Percentiles rank a stretch among this genome's conserved stretches.
Evolutionary conservation across 2,888 invertebrate species (phyloP).

Genomic region (Eurytoma californica): DNA sequence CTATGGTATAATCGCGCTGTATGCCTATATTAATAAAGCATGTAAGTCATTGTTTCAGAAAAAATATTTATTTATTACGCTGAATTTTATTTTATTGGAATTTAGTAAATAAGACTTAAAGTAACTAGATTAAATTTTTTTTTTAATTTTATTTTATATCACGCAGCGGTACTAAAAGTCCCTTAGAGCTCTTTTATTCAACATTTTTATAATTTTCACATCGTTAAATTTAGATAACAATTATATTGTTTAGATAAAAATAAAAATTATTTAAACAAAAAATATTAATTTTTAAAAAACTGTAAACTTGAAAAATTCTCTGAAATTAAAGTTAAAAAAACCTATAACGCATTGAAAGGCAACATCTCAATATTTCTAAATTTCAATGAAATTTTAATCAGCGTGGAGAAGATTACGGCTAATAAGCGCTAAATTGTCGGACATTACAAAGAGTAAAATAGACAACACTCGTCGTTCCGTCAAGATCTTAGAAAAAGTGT

Average conservation of each 20-base stretch:
- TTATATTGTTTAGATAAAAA: too few relatives aligned
- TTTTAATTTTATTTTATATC: too few relatives aligned
- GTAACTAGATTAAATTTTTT: not conserved
- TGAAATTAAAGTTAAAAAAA: too few relatives aligned
- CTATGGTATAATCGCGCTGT: slow-evolving; percentile 10
- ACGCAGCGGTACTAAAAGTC: too few relatives aligned
- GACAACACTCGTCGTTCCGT: not conserved
- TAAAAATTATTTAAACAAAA: too few relatives aligned
- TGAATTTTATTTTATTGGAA: slow-evolving; percentile 11
- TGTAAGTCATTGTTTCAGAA: not conserved
- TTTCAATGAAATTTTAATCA: slow-evolving; percentile 4
- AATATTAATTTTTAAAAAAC: too few relatives aligned
- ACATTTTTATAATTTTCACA: too few relatives aligned
- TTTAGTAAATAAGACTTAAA: slow-evolving; percentile 3
- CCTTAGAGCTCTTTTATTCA: too few relatives aligned
- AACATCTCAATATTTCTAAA: not conserved
- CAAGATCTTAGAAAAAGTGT: slow-evolving; percentile 42
- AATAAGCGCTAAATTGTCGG: not conserved
- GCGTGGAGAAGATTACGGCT: not conserved
- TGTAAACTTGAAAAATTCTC: too few relatives aligned
- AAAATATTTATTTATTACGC: slow-evolving; percentile 9
- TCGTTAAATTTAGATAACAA: too few relatives aligned
- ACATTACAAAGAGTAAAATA: slow-evolving; percentile 3
- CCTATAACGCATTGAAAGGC: too few relatives aligned
- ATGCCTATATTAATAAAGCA: slow-evolving; percentile 30